These are phyloP conservation scores for Eupithecia subfuscata DNA, from an alignment of 2,888 invertebrate genomes.

Conservation along the genomic window DNA sequence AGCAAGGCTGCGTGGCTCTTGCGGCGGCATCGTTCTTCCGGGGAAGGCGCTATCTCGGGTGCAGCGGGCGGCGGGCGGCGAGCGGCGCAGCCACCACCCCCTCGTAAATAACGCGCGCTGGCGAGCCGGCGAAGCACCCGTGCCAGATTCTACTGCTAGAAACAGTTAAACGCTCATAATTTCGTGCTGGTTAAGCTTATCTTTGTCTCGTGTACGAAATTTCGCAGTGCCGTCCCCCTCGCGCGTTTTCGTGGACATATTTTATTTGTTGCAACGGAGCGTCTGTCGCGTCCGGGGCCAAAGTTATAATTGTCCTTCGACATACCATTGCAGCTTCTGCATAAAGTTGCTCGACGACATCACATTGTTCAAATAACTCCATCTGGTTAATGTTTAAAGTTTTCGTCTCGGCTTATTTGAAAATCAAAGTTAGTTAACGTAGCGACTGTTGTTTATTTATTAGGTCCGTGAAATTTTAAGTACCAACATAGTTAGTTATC, in stretches of 20 bases:
- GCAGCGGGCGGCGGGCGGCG: conserved; percentile 66
- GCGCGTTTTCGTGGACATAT: conserved; percentile 79
- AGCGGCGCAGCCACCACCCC: conserved; percentile 68
- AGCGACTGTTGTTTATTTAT: conserved; percentile 38
- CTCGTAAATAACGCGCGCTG: conserved; percentile 83
- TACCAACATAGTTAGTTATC: conserved; percentile 16
- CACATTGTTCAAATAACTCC: conserved; percentile 79
- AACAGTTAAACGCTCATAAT: conserved; percentile 85
- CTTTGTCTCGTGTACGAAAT: conserved; percentile 83
- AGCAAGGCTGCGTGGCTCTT: conserved; percentile 47
- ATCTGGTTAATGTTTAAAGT: conserved; percentile 76
- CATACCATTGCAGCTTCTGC: conserved; percentile 81
- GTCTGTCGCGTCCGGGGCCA: conserved; percentile 76
- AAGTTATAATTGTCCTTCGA: conserved; percentile 83
- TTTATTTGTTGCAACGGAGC: conserved; percentile 80
- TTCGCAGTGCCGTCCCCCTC: conserved; percentile 74
- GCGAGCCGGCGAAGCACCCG: conserved; percentile 84
- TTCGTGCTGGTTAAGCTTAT: conserved; percentile 84
- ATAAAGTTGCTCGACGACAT: conserved; percentile 73
- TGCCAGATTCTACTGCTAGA: conserved; percentile 84
- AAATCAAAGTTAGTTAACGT: conserved; percentile 43
- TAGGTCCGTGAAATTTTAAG: conserved; percentile 27
- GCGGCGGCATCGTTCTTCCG: conserved; percentile 76
- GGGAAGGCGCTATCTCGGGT: conserved; percentile 81
- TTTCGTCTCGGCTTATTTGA: conserved; percentile 53